Base-by-base conservation (phyloP, 2,113 vertebrate genomes). In the Tachysurus fulvidraco region DNA sequence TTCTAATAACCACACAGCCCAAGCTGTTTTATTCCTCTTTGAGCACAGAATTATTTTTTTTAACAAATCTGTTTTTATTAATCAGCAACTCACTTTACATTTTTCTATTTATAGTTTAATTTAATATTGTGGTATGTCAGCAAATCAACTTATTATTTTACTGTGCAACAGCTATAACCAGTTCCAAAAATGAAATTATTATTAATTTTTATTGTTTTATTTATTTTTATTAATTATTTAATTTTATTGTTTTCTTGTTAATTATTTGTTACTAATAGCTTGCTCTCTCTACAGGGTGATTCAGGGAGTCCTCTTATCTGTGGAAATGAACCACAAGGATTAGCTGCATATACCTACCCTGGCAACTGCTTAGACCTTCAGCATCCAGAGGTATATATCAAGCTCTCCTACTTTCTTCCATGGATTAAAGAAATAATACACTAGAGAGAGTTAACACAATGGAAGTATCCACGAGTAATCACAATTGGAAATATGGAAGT, bases 281-380 rank as follows among this genome's bases (percentile, higher is more conserved):
- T 59, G 71, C 44, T 86, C 17, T 83, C 46, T 71, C 55, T 82
- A 1, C 82, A 91, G 90, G 88, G 88, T 44, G 90, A 91, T 83
- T 91, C 88, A 62, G 90, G 90, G 16, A 85, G 88, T 83, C 90
- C 90, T 41, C 76, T 89, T 6, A 13, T 91, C 13, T 91, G 90
- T 81, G 21, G 81, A 0, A 77, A 50, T 12, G 9, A 57, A 62
- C 30, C 83, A 83, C 74, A 76, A 36, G 90, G 88, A 25, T 25
- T 89, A 7, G 87, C 79, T 60, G 83, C 88, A 30, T 91, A 59
- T 78, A 88, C 85, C 5, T n/a, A 69, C 25, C 0, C 0, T 21
- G 0, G 0, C 0, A 10, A 83, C 11, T 91, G 90, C 83, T 50
- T 2, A 46, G 57, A 30, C 5, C 13, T 4, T 1, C 13, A 19